Conservation (phyloP, 2,797 vertebrate species). For the Selene dorsalis region DNA sequence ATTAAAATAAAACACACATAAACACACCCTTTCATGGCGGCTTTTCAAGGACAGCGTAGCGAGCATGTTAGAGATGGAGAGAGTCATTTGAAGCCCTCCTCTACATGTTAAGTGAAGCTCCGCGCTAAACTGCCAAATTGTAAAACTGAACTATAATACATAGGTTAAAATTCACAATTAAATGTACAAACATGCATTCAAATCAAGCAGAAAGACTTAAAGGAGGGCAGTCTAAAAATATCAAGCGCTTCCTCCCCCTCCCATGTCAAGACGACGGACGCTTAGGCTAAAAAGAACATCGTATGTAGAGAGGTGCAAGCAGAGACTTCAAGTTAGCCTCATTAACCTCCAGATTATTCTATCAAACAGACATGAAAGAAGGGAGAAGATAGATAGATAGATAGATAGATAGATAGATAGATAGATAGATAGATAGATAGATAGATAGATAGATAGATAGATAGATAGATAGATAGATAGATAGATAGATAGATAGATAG, state of each 20-base stretch:
- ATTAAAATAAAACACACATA: background rate
- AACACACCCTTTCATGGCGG: background rate
- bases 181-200: background rate
- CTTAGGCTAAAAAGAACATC: conserved; percentile 18
- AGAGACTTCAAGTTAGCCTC: conserved; percentile 36
- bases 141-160: background rate
- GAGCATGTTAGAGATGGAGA: background rate
- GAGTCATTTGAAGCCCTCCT: background rate
- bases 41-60: background rate
- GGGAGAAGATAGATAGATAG: background rate
- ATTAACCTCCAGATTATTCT: conserved; percentile 37
- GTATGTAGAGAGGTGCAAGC: conserved; percentile 17
- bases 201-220: conserved; percentile 26
- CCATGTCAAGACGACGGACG: conserved; percentile 20
- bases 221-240: conserved; percentile 41
- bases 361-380: background rate
- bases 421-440: background rate
- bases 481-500: background rate
- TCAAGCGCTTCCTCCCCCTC: background rate
- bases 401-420: background rate
- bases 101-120: background rate
- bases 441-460: background rate
- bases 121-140: background rate
- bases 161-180: background rate
- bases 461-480: background rate